phyloP scores from a whole-genome alignment of 1,140 invertebrate genomes.

The Mylabris phalerata region DNA sequence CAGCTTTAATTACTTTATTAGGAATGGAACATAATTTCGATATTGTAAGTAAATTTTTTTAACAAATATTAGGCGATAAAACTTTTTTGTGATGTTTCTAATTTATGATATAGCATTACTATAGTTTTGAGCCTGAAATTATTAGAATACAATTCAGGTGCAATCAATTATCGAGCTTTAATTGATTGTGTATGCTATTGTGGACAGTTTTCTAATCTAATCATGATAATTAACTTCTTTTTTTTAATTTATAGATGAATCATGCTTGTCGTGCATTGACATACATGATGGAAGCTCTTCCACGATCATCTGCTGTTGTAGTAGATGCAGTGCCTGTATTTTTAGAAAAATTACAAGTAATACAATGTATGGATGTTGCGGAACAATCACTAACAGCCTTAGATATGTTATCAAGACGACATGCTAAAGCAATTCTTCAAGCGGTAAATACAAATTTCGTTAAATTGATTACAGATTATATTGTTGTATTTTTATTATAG shows the following conservation, averaged over 20 bases:
- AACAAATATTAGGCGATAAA: background rate
- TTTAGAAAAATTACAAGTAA: constrained; percentile 91
- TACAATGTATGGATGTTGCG: constrained; percentile 98
- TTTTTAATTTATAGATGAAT: constrained; percentile 70
- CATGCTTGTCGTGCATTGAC: constrained; percentile 96
- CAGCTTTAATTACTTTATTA: constrained; percentile 81
- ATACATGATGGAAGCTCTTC: constrained; percentile 98
- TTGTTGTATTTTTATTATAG: constrained; percentile 45
- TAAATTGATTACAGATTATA: too few relatives aligned
- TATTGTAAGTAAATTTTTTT: constrained; percentile 56
- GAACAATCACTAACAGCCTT: constrained; percentile 94
- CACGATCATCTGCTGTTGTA: constrained; percentile 91
- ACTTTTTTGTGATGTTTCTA: background rate
- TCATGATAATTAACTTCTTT: background rate
- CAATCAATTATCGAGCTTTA: constrained; percentile 25
- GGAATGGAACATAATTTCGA: constrained; percentile 98
- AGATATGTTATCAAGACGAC: constrained; percentile 92
- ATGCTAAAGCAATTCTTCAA: constrained; percentile 93
- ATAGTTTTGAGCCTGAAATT: constrained; percentile 3
- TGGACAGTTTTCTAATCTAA: constrained; percentile 20
- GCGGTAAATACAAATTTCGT: constrained; percentile 55
- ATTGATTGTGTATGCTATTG: constrained; percentile 29
- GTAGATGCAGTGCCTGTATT: constrained; percentile 96
- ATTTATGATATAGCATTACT: background rate
- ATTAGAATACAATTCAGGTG: constrained; percentile 27